Evolutionary conservation across 2,113 vertebrate genomes (phyloP).

Genomic region (Zosterops borbonicus): DNA sequence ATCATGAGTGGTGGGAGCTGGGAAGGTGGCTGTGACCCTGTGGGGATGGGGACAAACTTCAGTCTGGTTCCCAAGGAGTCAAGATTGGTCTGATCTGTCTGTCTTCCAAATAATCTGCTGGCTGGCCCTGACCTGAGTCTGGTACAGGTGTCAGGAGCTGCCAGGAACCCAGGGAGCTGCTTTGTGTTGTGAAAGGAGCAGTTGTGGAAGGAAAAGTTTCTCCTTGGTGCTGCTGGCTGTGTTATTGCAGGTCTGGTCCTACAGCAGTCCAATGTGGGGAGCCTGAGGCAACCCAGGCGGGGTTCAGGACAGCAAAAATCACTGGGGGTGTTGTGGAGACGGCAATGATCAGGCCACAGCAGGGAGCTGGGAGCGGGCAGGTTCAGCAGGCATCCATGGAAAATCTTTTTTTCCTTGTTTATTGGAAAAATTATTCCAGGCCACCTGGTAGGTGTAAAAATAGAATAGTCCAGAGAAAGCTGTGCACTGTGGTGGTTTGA

Average conservation of each 20-base stretch:
- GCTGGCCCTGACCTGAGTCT: neutral
- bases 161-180: neutral
- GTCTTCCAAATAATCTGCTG: neutral
- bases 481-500: neutral
- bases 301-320: neutral
- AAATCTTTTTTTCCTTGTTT: neutral
- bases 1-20: neutral
- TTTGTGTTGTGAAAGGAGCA: neutral
- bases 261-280: neutral
- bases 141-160: neutral
- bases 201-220: neutral
- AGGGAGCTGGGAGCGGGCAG: neutral
- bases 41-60: neutral
- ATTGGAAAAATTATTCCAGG: neutral
- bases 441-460: neutral
- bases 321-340: neutral
- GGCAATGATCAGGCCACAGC: neutral
- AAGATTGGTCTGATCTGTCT: neutral
- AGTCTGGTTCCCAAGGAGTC: neutral
- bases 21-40: neutral
- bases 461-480: neutral
- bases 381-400: fast-evolving
- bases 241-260: neutral
- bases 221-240: neutral
- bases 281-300: neutral